Evolutionary conservation across 2,113 vertebrate genomes (phyloP).

Genomic region (Melanocharis versteri): DNA sequence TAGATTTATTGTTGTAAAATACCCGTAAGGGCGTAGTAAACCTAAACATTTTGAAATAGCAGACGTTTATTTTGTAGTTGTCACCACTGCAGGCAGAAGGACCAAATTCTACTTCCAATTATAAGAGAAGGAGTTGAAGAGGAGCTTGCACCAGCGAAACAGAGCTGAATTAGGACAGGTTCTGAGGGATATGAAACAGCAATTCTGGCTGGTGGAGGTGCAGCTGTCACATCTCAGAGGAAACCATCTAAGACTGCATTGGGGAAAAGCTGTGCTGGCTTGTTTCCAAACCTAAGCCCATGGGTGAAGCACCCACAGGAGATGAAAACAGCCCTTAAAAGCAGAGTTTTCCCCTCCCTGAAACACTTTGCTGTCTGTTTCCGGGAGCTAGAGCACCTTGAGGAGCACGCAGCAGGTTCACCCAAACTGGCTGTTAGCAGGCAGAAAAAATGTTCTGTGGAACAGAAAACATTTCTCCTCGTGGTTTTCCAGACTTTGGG

Average conservation of each 20-base stretch:
- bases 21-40: neutral
- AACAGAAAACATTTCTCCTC: neutral
- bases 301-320: neutral
- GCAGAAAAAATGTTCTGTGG: neutral
- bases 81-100: neutral
- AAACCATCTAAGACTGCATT: neutral
- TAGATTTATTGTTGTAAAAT: neutral
- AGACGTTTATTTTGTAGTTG: neutral
- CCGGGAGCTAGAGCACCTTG: neutral
- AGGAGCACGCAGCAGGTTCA: neutral
- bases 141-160: fast-evolving
- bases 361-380: neutral
- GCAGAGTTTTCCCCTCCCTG: neutral
- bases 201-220: neutral
- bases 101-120: neutral
- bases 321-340: neutral
- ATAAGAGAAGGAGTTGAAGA: neutral
- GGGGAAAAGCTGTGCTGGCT: neutral
- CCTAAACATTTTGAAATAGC: neutral
- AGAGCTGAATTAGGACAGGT: neutral
- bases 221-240: neutral
- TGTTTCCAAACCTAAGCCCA: neutral
- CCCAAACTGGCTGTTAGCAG: neutral
- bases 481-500: neutral
- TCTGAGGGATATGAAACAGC: neutral